Evolutionary conservation across 1,140 invertebrate species (phyloP).

Genomic region (Pinna nobilis): DNA sequence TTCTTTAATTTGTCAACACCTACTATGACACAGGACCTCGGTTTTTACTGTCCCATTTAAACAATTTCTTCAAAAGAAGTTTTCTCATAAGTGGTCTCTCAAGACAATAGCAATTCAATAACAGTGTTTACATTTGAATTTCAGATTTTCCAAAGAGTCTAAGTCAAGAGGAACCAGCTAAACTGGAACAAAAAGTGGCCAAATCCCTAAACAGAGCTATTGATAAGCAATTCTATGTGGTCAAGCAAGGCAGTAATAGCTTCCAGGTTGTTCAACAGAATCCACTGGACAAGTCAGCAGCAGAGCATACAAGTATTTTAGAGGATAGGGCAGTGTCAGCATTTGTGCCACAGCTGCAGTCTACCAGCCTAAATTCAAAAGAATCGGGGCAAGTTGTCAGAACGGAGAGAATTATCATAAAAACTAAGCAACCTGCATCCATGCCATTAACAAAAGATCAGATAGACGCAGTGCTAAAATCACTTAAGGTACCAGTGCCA

Average conservation of each 20-base stretch:
- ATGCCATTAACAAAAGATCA: conserved; percentile 62
- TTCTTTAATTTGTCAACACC: too few relatives aligned
- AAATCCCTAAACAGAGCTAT: neutral
- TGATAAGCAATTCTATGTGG: conserved; percentile 6
- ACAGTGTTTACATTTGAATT: neutral
- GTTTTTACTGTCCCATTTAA: too few relatives aligned
- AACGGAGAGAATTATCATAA: conserved; percentile 49
- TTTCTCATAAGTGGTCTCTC: too few relatives aligned
- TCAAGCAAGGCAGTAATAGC: conserved; percentile 29
- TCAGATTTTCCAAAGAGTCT: conserved; percentile 35
- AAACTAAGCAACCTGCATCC: conserved; percentile 33
- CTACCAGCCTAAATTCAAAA: neutral
- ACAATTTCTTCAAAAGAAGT: too few relatives aligned
- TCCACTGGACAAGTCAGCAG: neutral
- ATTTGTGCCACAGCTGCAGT: conserved; percentile 6
- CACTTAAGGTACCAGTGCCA: conserved; percentile 62
- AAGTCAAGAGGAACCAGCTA: conserved; percentile 39
- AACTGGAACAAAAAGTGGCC: too few relatives aligned
- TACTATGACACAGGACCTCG: too few relatives aligned
- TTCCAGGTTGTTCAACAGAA: conserved; percentile 10
- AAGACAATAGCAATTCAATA: neutral
- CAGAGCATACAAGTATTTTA: neutral
- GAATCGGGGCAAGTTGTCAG: neutral
- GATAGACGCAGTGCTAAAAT: conserved; percentile 63
- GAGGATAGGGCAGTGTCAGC: neutral